Evolutionary conservation across 2,888 invertebrate genomes (phyloP).

Genomic region (Rutpela maculata): DNA sequence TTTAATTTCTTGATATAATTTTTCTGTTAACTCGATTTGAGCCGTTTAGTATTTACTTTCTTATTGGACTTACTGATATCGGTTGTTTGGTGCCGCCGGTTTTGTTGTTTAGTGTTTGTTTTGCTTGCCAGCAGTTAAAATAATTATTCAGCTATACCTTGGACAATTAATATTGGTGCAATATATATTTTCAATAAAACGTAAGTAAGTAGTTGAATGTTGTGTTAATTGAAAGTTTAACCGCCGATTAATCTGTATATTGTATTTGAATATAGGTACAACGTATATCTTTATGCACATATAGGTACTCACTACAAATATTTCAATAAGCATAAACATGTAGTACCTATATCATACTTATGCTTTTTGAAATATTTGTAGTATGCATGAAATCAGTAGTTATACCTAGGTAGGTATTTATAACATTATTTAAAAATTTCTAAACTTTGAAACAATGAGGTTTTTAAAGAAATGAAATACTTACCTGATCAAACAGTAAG

Average conservation of each 20-base stretch:
- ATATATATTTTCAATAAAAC: conserved; percentile 12
- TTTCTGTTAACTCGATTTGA: conserved; percentile 15
- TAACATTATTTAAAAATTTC: too few species aligned
- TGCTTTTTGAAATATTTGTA: too few species aligned
- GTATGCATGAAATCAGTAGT: too few species aligned
- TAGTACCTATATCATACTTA: too few species aligned
- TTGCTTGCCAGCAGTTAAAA: neutral
- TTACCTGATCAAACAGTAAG: too few species aligned
- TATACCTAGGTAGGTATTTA: too few species aligned
- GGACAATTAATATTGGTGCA: conserved; percentile 23
- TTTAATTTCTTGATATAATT: conserved; percentile 53
- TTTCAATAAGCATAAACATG: too few species aligned
- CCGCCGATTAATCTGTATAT: neutral
- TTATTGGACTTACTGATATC: neutral
- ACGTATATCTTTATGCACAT: too few species aligned
- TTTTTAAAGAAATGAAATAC: too few species aligned
- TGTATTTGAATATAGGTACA: too few species aligned
- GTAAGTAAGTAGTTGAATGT: conserved; percentile 10
- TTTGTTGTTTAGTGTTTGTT: conserved; percentile 28
- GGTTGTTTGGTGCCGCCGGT: conserved; percentile 33
- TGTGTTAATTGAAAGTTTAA: neutral
- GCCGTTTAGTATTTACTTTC: neutral
- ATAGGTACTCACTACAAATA: too few species aligned
- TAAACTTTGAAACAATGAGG: too few species aligned
- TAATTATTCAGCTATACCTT: neutral